Conservation (phyloP, 2,888 invertebrate genomes). For the Ischnura elegans region DNA sequence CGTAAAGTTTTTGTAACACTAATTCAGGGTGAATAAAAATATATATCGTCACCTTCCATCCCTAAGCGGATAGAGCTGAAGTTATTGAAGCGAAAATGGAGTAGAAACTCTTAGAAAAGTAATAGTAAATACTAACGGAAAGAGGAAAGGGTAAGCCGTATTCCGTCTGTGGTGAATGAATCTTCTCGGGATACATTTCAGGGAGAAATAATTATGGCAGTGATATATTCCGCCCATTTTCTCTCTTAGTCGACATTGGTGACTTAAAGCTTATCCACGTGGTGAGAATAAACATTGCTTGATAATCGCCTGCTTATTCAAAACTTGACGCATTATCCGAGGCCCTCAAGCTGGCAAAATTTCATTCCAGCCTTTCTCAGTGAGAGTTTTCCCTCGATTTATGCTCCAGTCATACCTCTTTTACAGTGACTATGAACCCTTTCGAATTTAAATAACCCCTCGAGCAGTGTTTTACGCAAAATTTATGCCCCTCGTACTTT, state of each 20-base stretch:
- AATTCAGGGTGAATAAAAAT: too few relatives aligned
- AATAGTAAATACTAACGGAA: too few relatives aligned
- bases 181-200: not conserved
- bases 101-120: too few relatives aligned
- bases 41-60: too few relatives aligned
- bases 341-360: not conserved
- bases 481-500: not conserved
- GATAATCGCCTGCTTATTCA: not conserved
- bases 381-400: not conserved
- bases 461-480: not conserved
- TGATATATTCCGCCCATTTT: not conserved
- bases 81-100: too few relatives aligned
- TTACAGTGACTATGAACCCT: not conserved
- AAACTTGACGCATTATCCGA: not conserved
- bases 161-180: not conserved
- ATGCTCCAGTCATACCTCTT: not conserved
- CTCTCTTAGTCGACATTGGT: not conserved
- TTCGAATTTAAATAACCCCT: not conserved
- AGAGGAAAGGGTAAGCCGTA: not conserved
- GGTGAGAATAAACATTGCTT: not conserved
- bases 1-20: too few relatives aligned
- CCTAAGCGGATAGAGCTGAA: too few relatives aligned
- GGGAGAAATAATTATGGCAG: not conserved
- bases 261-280: conserved; percentile 22
- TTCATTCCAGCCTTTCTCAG: not conserved